Conservation (phyloP, 1,140 invertebrate species). For the Bombus impatiens region DNA sequence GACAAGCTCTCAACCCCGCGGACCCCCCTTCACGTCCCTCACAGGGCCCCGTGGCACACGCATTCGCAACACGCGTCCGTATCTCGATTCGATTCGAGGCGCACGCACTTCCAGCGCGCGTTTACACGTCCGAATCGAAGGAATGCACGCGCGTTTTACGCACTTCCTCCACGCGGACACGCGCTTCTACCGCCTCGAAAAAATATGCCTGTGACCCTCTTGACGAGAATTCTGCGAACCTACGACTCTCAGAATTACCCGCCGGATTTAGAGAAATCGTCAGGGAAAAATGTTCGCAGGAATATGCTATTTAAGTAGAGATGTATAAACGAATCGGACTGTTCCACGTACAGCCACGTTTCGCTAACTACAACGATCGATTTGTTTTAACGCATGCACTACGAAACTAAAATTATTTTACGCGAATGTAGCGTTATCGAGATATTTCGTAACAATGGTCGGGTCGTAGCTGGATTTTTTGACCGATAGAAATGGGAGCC, state of each 20-base stretch:
- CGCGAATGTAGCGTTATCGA: too few species aligned
- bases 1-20: slow-evolving; percentile 14
- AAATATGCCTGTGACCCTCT: background rate
- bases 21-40: background rate
- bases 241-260: background rate
- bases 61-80: slow-evolving; percentile 18
- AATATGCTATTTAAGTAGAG: background rate
- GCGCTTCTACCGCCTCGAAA: background rate
- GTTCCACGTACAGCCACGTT: background rate
- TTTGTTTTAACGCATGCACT: too few species aligned
- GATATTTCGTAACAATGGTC: too few species aligned
- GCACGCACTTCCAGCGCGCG: slow-evolving; percentile 46
- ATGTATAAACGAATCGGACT: background rate
- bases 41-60: slow-evolving; percentile 4
- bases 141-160: slow-evolving; percentile 45
- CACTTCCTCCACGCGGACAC: slow-evolving; percentile 31
- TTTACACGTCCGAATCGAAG: slow-evolving; percentile 46
- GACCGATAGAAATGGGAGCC: too few species aligned
- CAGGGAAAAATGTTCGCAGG: background rate
- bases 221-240: background rate
- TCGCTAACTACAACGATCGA: too few species aligned
- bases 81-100: slow-evolving; percentile 40
- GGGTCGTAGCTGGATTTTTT: too few species aligned
- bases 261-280: background rate
- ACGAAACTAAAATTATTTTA: too few species aligned